Evolutionary conservation across 2,888 invertebrate species (phyloP).

Genomic region (Bibio marci): DNA sequence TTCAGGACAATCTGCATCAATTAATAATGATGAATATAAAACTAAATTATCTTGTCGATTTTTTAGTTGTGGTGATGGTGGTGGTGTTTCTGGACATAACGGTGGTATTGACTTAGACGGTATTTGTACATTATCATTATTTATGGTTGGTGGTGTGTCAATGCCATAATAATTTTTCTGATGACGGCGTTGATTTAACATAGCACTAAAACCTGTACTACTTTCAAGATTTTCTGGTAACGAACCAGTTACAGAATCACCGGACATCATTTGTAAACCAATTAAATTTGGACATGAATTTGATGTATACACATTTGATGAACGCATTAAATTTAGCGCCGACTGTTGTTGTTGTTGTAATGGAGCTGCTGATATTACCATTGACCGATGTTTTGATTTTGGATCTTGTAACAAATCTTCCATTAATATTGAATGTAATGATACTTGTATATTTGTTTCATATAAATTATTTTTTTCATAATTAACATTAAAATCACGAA

Average conservation of each 20-base stretch:
- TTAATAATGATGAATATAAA: constrained; percentile 47
- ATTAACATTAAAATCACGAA: constrained; percentile 63
- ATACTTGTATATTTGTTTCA: constrained; percentile 56
- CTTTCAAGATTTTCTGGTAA: constrained; percentile 42
- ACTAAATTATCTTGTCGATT: constrained; percentile 49
- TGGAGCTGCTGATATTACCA: constrained; percentile 50
- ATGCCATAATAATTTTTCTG: no score
- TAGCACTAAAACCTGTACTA: constrained; percentile 29
- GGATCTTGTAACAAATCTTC: constrained; percentile 71
- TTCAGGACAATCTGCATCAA: constrained; percentile 46
- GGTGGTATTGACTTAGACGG: constrained; percentile 17
- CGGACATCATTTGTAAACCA: constrained; percentile 15
- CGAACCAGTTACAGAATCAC: constrained; percentile 26
- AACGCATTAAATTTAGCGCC: constrained; percentile 7
- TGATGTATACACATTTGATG: constrained; percentile 43
- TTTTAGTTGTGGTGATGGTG: constrained; percentile 39
- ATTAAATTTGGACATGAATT: constrained; percentile 66
- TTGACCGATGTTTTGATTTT: constrained; percentile 63
- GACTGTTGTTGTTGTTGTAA: constrained; percentile 5
- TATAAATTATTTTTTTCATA: constrained; percentile 49
- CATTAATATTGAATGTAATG: constrained; percentile 72
- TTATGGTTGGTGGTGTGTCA: constrained; percentile 6
- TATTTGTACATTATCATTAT: constrained; percentile 11
- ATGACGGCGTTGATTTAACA: background rate
- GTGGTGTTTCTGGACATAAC: constrained; percentile 38